Evolutionary conservation across 2,888 invertebrate genomes (phyloP), one percentile per base, ranked within the genome.

Genomic region (Lordiphosa fenestrarum): DNA sequence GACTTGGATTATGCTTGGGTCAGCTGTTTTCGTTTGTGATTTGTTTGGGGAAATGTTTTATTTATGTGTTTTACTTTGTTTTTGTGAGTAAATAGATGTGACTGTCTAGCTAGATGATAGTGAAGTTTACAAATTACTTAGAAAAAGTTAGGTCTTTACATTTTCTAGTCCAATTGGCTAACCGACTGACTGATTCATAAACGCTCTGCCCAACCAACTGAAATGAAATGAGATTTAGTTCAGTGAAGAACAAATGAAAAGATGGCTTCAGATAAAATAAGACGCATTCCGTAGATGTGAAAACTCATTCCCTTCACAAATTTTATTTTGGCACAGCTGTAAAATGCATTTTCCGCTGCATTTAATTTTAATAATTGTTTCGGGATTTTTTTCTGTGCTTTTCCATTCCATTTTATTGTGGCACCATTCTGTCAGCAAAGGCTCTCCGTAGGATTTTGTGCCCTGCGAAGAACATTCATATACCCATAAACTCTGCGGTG

Each of bases 341-440:
- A 33, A 57, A 61, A 39, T 49, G 58, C 49, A 42, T 64, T 72
- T 73, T 74, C 74, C 66, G 35, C 51, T 63, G 74, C 71, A 63
- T 71, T 71, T 71, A 51, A 63, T 71, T 46, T 53, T 48, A 54
- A 71, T 71, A 70, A 73, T 73, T 73, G 70, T 55, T 36, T 30
- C 10, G n/a, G n/a, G 23, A 51, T 33, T 36, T 58, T 41, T 37
- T 30, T 42, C 9, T 30, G n/a, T 42, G 13, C 9, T 23, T 0
- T 4, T 9, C 25, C 10, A 4, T 12, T 42, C 10, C 9, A 21
- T 42, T n/a, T 9, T 3, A n/a, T 25, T 25, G 44, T 47, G 47
- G 47, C 47, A 36, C 19, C 15, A 47, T 35, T 47, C 33, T 35
- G 35, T 19, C 33, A 30, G 30, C 9, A 9, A 10, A 30, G 10